Percentiles rank a stretch among this genome's conserved stretches.
phyloP scores from a whole-genome alignment of 2,113 vertebrate genomes.

The Ellobius talpinus region DNA sequence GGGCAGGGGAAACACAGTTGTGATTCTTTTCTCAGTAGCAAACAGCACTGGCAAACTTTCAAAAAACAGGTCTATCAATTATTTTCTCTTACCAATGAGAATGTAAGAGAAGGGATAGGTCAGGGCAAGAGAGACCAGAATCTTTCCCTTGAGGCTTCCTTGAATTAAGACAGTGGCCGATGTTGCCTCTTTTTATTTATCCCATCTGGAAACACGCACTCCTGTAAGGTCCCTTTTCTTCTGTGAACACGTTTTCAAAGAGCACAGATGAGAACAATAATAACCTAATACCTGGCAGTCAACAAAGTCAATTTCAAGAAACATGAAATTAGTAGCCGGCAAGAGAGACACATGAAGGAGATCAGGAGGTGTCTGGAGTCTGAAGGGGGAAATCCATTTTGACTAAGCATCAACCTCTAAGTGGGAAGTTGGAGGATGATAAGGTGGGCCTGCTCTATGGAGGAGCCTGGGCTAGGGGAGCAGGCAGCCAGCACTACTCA shows the following conservation, averaged over 20 bases:
- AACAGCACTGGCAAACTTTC: constrained; percentile 25
- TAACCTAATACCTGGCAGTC: constrained; percentile 56
- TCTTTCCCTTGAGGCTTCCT: background rate
- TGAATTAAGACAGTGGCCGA: constrained; percentile 52
- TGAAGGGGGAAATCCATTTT: background rate
- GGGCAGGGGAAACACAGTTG: background rate
- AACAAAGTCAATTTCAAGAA: constrained; percentile 61
- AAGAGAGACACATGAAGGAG: constrained; percentile 3
- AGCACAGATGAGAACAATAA: constrained; percentile 61
- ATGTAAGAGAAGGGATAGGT: constrained; percentile 26
- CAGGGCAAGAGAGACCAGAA: constrained; percentile 14
- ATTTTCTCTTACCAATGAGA: background rate
- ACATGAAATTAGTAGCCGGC: constrained; percentile 26
- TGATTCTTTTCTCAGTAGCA: background rate
- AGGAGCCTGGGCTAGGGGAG: background rate
- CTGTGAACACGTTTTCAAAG: constrained; percentile 53
- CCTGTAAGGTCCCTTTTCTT: constrained; percentile 46
- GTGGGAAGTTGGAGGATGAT: background rate
- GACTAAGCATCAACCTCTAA: background rate
- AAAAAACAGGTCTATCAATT: constrained; percentile 54
- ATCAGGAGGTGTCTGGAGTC: background rate
- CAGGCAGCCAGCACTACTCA: background rate
- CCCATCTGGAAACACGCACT: constrained; percentile 60
- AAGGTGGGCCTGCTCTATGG: accelerated
- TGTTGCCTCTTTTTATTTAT: constrained; percentile 64